Evolutionary conservation across 2,797 vertebrate genomes (phyloP).

Genomic region (Gymnoscopelus microlampas): DNA sequence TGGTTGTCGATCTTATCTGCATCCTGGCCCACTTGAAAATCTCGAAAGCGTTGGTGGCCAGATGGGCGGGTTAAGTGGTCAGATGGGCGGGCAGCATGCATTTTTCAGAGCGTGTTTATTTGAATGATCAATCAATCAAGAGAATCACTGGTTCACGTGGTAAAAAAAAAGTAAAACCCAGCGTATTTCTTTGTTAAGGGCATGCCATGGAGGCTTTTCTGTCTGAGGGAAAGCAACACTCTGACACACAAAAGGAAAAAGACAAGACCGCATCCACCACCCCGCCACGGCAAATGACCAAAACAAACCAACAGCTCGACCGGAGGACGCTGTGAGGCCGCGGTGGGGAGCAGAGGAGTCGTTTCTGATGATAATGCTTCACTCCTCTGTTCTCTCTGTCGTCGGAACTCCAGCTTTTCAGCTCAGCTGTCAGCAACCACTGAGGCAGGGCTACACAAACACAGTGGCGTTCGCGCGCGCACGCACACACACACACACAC

Average conservation of each 20-base stretch:
- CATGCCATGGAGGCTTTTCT: conserved; percentile 24
- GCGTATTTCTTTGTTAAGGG: no score
- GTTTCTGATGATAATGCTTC: conserved; percentile 69
- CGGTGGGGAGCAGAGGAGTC: conserved; percentile 56
- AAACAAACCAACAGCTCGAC: conserved; percentile 63
- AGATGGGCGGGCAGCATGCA: no score
- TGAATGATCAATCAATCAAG: no score
- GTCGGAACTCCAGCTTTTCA: conserved; percentile 60
- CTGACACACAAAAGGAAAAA: conserved; percentile 51
- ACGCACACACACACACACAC: conserved; percentile 8
- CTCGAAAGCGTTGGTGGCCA: no score
- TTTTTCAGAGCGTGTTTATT: no score
- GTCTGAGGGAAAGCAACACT: conserved; percentile 45
- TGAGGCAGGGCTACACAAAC: not conserved
- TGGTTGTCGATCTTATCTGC: no score
- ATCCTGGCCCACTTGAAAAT: no score
- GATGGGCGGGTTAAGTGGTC: no score
- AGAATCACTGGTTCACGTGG: no score
- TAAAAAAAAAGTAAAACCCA: no score
- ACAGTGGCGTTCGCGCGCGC: conserved; percentile 36
- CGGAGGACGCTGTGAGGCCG: conserved; percentile 65
- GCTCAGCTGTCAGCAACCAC: conserved; percentile 56
- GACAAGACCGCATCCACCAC: conserved; percentile 16
- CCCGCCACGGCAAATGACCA: conserved; percentile 39
- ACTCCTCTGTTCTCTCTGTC: conserved; percentile 66